These are phyloP conservation scores for Cyphomyrus plagiostoma DNA, from an alignment of 2,113 vertebrate species.

Conservation along the genomic window DNA sequence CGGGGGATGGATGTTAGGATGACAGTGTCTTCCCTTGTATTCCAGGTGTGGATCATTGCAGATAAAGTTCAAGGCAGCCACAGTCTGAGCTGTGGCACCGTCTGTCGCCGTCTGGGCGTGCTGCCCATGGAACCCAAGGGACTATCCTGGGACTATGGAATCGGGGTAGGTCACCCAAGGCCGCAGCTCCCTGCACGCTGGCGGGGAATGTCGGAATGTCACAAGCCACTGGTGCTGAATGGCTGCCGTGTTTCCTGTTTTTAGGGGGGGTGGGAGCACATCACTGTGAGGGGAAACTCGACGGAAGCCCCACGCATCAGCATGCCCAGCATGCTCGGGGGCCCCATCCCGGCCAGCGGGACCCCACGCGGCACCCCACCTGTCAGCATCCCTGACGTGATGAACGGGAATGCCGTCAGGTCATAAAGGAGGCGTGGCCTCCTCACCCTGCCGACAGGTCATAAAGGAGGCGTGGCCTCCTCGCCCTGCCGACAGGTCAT, in stretches of 20 bases:
- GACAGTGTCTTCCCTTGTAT: not conserved
- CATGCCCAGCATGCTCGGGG: constrained; percentile 38
- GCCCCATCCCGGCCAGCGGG: constrained; percentile 4
- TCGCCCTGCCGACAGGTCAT: too few relatives aligned
- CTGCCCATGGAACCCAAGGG: constrained; percentile 78
- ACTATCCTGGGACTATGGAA: constrained; percentile 89
- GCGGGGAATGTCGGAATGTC: not conserved
- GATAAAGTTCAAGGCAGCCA: constrained; percentile 93
- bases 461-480: constrained; percentile 34
- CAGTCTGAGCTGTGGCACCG: constrained; percentile 85
- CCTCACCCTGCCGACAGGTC: constrained; percentile 40
- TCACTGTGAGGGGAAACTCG: constrained; percentile 79
- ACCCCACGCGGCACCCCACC: constrained; percentile 25
- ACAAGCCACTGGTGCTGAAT: not conserved
- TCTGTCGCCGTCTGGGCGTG: constrained; percentile 80
- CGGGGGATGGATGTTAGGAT: not conserved
- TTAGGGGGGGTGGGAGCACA: constrained; percentile 94
- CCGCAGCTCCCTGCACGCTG: not conserved
- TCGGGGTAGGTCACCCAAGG: constrained; percentile 72
- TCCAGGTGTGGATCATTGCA: constrained; percentile 94
- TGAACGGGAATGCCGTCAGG: constrained; percentile 45
- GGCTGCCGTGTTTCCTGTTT: not conserved
- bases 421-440: constrained; percentile 44
- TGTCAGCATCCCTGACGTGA: constrained; percentile 38
- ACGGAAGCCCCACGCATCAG: constrained; percentile 49